Evolutionary conservation across 37 sponge, comb jelly and placozoan species (phyloP).

Genomic region (Crambe crambe): DNA sequence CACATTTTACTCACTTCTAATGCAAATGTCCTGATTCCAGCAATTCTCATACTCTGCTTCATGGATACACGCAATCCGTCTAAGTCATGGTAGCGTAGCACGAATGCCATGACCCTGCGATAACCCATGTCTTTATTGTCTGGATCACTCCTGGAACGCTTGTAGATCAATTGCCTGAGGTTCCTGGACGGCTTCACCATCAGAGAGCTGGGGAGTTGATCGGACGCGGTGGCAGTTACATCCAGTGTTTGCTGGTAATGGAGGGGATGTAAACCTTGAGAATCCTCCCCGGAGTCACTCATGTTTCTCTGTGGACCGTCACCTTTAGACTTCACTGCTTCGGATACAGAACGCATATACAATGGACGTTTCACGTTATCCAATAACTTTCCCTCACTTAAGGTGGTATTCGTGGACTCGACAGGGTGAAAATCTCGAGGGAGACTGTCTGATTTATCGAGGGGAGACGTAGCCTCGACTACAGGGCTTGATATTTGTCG

Average conservation of each 20-base stretch:
- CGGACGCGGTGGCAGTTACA: not conserved
- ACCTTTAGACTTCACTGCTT: not conserved
- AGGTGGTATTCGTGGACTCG: too few species aligned
- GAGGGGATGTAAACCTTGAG: not conserved
- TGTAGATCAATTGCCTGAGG: slow-evolving; percentile 68
- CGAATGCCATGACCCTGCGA: slow-evolving; percentile 54
- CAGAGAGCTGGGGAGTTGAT: slow-evolving; percentile 3
- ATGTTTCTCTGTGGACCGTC: not conserved
- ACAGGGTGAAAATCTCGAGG: not conserved
- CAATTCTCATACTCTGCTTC: slow-evolving; percentile 78
- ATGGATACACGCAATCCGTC: slow-evolving; percentile 78
- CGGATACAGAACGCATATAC: slow-evolving; percentile 5
- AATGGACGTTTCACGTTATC: too few species aligned
- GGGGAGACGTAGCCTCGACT: not conserved
- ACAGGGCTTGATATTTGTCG: slow-evolving; percentile 31
- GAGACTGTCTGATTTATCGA: slow-evolving; percentile 4
- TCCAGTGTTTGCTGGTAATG: not conserved
- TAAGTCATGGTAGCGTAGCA: slow-evolving; percentile 69
- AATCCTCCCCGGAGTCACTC: slow-evolving; percentile 8
- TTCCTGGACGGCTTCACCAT: slow-evolving; percentile 62
- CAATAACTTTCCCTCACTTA: too few species aligned
- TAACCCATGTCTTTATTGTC: slow-evolving; percentile 64
- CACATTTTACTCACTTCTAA: slow-evolving; percentile 48
- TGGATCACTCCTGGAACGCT: slow-evolving; percentile 44
- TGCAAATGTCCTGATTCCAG: slow-evolving; percentile 65